Conservation (phyloP, 2,113 vertebrate genomes). For the Macrotus californicus region DNA sequence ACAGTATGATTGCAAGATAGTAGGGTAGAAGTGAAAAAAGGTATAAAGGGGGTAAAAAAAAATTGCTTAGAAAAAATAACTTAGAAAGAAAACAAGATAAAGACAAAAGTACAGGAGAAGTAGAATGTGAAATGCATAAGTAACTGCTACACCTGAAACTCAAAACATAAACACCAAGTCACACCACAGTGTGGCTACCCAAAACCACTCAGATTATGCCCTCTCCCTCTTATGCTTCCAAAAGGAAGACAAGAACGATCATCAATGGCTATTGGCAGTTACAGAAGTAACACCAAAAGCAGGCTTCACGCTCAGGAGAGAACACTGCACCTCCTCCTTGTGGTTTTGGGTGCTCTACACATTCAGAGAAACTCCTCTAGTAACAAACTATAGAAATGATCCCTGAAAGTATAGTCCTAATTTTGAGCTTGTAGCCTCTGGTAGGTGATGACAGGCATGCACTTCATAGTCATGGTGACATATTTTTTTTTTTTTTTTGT, state of each 20-base stretch:
- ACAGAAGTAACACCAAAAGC: fast-evolving
- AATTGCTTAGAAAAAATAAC: no score
- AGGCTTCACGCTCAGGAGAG: background rate
- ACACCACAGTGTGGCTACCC: fast-evolving
- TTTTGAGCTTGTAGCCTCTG: fast-evolving
- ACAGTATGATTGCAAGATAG: no score
- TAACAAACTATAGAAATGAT: conserved; percentile 44
- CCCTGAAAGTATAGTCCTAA: conserved; percentile 45
- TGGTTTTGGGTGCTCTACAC: background rate
- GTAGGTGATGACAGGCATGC: fast-evolving
- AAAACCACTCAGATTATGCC: background rate
- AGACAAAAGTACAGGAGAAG: no score
- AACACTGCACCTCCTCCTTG: background rate
- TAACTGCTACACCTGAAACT: no score
- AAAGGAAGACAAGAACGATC: background rate
- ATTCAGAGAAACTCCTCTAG: background rate
- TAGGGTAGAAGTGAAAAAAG: no score
- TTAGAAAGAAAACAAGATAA: no score
- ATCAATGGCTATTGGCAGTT: fast-evolving
- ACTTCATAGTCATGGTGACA: fast-evolving
- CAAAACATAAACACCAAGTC: no score
- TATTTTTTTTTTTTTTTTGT: background rate
- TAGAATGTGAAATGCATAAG: no score
- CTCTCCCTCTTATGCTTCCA: background rate
- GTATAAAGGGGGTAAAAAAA: no score